Conservation (phyloP, 2,113 vertebrate genomes). For the Pseudorasbora parva region DNA sequence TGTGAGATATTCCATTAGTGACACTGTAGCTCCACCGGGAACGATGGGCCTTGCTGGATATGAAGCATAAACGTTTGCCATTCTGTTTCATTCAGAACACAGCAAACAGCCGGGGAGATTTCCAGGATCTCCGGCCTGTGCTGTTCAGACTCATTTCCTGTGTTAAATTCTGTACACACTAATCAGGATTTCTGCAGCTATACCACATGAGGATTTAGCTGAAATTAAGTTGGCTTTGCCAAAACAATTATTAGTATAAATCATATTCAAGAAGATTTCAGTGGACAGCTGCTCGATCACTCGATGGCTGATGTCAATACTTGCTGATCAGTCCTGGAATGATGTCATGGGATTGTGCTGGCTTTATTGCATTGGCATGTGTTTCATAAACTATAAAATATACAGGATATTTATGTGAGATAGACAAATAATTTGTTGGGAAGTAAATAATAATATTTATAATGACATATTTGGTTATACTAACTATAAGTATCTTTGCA, state of each 20-base stretch:
- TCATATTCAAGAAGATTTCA: constrained; percentile 12
- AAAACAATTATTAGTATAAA: constrained; percentile 25
- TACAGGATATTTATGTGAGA: neutral
- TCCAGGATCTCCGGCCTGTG: constrained; percentile 13
- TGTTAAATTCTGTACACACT: constrained; percentile 20
- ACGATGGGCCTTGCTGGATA: constrained; percentile 16
- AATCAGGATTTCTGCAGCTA: constrained; percentile 18
- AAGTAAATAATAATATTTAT: too few species aligned
- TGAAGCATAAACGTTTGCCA: constrained; percentile 35
- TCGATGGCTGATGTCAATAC: neutral
- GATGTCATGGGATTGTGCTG: neutral
- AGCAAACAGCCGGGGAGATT: constrained; percentile 30
- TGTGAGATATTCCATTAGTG: constrained; percentile 46
- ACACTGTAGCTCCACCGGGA: constrained; percentile 26
- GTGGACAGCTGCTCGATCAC: neutral
- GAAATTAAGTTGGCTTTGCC: constrained; percentile 16
- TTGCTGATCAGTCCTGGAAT: neutral
- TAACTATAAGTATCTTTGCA: too few species aligned
- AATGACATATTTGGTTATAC: too few species aligned
- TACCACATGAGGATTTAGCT: constrained; percentile 13
- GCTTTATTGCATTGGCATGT: neutral
- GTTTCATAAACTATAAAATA: neutral
- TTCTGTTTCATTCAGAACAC: constrained; percentile 40
- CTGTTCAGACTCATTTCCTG: constrained; percentile 27
- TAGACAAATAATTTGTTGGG: too few species aligned